These are phyloP conservation scores for Ennomos erosarius DNA, from an alignment of 2,888 invertebrate species.

Conservation along the genomic window DNA sequence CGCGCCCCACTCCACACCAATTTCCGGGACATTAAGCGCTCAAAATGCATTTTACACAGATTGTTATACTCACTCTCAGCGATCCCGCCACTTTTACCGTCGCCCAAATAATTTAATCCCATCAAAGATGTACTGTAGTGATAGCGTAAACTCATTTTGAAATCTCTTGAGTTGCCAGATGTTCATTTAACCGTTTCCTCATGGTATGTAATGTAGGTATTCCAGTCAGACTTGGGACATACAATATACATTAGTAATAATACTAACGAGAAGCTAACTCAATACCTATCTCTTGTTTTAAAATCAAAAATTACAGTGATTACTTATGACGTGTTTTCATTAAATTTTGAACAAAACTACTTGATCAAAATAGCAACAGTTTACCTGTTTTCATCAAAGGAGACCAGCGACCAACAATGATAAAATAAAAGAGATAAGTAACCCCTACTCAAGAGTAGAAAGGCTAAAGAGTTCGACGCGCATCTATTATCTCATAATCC, in stretches of 20 bases:
- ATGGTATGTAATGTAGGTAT: neutral
- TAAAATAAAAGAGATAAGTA: slow-evolving; percentile 1
- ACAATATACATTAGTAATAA: no score
- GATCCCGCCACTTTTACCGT: slow-evolving; percentile 64
- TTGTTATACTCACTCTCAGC: slow-evolving; percentile 68
- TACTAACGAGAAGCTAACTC: no score
- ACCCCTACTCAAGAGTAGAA: slow-evolving; percentile 39
- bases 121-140: slow-evolving; percentile 23
- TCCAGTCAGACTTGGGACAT: no score
- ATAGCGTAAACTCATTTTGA: slow-evolving; percentile 17
- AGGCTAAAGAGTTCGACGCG: slow-evolving; percentile 27
- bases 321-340: no score
- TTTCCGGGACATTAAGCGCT: slow-evolving; percentile 77
- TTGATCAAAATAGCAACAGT: neutral
- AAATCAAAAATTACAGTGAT: no score
- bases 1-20: slow-evolving; percentile 69
- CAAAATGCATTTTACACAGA: slow-evolving; percentile 76
- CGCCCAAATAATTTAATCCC: slow-evolving; percentile 51
- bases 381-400: slow-evolving; percentile 11
- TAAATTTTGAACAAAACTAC: no score
- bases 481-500: slow-evolving; percentile 62
- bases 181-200: slow-evolving; percentile 6
- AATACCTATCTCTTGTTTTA: no score
- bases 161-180: slow-evolving; percentile 15
- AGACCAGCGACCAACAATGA: neutral